Evolutionary conservation across 2,888 invertebrate species (phyloP), one percentile per base, ranked within the genome.

Genomic region (Acanthosoma haemorrhoidale): DNA sequence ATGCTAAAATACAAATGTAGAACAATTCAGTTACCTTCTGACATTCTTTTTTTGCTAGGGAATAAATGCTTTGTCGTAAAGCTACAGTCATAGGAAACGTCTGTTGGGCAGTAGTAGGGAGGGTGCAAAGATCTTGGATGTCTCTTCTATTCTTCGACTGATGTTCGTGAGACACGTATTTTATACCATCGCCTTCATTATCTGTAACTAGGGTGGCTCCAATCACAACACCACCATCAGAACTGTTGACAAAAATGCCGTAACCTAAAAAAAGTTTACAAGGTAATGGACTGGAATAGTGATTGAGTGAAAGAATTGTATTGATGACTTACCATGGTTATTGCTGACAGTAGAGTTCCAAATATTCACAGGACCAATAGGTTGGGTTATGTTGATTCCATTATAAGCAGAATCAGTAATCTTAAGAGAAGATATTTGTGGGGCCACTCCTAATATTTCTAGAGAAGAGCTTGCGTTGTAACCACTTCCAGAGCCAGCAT

Each of bases 131-230:
- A 79, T 94, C 94, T 75, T 87, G 88, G 75, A 91, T 86, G 76
- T 90, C 88, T 66, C 87, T 86, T 70, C 90, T 84, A 80, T 92
- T 90, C 59, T 87, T 84, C 75, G 87, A 85, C 77, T 90, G 88
- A 74, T 91, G 88, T 80, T 94, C 92, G 76, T 91, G 89, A 68
- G 90, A 89, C 15, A 92, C 86, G 79, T 91, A 95, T 79, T 91
- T 89, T 67, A 97, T 82, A 29, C 96, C 96, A 80, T 96, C 96
- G 1, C 89, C 95, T 4, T 90, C 92, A 80, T 96, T 97, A 75
- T 91, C 89, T 74, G 86, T 86, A 13, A 96, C 84, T 58, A 85
- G 82, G 76, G 93, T 91, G 75, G 88, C 88, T 74, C 91, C 89
- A 67, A 96, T 83, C 75, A 87, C 86, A 8, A 90, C 85, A 78